phyloP scores from a whole-genome alignment of 2,797 vertebrate species.

The Brachymystax lenok region DNA sequence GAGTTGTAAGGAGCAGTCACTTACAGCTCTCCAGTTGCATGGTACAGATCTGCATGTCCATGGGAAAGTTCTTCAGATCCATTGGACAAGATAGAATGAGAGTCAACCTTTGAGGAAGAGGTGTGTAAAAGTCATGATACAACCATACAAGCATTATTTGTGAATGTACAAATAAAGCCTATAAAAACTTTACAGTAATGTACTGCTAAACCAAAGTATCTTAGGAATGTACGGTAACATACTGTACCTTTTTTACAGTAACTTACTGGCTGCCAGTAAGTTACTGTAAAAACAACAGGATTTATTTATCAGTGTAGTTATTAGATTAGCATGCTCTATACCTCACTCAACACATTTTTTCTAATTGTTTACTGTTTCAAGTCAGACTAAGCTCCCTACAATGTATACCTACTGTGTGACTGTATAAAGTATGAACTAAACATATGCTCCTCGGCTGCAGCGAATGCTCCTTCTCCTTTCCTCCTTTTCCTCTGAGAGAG shows the following conservation, averaged over 20 bases:
- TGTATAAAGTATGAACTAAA: neutral
- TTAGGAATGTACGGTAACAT: too few species aligned
- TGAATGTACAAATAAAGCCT: neutral
- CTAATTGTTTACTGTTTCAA: neutral
- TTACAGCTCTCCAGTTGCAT: constrained; percentile 99
- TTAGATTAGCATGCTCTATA: neutral
- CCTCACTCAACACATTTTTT: neutral
- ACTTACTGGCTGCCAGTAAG: too few species aligned
- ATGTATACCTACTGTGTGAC: constrained; percentile 18
- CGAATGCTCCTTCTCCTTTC: neutral
- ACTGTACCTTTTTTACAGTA: too few species aligned
- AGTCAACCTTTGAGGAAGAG: constrained; percentile 81
- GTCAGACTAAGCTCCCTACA: neutral
- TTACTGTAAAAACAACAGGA: too few species aligned
- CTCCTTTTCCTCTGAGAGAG: constrained; percentile 25
- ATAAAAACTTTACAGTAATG: neutral
- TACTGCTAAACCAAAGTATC: too few species aligned
- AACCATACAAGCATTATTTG: neutral
- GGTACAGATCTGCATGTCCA: constrained; percentile 98
- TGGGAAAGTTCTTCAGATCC: constrained; percentile 99
- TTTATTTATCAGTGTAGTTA: too few species aligned
- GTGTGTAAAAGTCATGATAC: neutral
- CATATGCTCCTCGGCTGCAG: neutral
- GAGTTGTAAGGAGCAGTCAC: constrained; percentile 47
- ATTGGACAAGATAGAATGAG: constrained; percentile 97